These are phyloP conservation scores for Pristionchus fissidentatus DNA, from an alignment of 2,888 invertebrate genomes.

Conservation along the genomic window DNA sequence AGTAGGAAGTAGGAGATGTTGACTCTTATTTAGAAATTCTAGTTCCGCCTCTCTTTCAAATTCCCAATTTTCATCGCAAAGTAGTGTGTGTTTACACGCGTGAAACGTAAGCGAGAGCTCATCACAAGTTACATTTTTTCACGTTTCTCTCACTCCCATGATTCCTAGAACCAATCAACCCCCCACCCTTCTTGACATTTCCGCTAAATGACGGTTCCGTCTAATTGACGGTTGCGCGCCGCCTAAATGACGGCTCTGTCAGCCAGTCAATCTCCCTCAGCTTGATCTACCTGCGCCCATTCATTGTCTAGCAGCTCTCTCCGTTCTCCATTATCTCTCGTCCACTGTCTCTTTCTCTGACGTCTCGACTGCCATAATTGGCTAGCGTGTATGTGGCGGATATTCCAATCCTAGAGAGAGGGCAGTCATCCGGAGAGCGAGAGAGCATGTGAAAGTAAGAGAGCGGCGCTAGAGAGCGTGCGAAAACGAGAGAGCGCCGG, in stretches of 20 bases:
- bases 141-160: not conserved
- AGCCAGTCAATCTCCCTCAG: not conserved
- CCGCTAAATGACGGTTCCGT: too few species aligned
- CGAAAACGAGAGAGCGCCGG: not conserved
- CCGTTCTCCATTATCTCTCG: not conserved
- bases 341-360: not conserved
- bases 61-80: slow-evolving; percentile 11
- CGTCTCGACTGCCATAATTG: slow-evolving; percentile 18
- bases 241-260: not conserved
- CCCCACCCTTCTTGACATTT: slow-evolving; percentile 9
- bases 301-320: slow-evolving; percentile 12
- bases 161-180: slow-evolving; percentile 26
- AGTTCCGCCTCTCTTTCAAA: not conserved
- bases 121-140: too few species aligned
- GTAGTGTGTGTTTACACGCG: slow-evolving; percentile 25
- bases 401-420: slow-evolving; percentile 28
- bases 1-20: too few species aligned
- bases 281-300: not conserved
- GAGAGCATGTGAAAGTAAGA: not conserved
- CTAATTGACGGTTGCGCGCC: too few species aligned
- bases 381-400: slow-evolving; percentile 11
- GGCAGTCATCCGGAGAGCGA: not conserved
- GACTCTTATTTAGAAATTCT: too few species aligned
- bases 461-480: not conserved
- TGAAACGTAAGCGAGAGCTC: too few species aligned